Conservation (phyloP, 2,888 invertebrate genomes). For the Petrolisthes manimaculis region DNA sequence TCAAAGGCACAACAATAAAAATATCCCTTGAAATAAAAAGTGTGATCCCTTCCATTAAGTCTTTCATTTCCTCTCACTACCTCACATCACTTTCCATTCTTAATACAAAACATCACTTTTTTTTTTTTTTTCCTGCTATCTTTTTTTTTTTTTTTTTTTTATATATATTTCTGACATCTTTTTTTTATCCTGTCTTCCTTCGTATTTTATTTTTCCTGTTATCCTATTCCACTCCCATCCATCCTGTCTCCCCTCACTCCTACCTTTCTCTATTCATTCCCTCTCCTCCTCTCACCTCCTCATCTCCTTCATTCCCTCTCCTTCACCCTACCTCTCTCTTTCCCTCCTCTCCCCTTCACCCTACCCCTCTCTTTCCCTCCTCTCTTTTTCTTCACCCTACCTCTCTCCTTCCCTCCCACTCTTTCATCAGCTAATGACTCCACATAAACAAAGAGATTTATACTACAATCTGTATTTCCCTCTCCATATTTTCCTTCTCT, state of each 20-base stretch:
- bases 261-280: not conserved
- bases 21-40: constrained; percentile 6
- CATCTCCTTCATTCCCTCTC: not conserved
- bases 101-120: not conserved
- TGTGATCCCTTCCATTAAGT: too few species aligned
- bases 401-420: not conserved
- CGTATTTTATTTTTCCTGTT: not conserved
- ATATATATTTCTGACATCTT: not conserved
- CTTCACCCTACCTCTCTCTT: not conserved
- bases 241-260: not conserved
- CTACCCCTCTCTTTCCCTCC: not conserved
- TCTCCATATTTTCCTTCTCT: not conserved
- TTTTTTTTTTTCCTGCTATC: not conserved
- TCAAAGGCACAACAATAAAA: constrained; percentile 3
- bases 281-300: not conserved
- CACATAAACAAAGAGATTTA: not conserved
- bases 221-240: not conserved
- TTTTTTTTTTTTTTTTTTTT: not conserved
- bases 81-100: too few species aligned
- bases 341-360: not conserved
- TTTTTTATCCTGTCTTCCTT: not conserved
- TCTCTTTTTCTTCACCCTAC: not conserved
- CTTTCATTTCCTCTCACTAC: too few species aligned
- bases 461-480: not conserved
- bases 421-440: not conserved